These are phyloP conservation scores for Polydrusus cervinus DNA, from an alignment of 2,888 invertebrate species.

Conservation along the genomic window DNA sequence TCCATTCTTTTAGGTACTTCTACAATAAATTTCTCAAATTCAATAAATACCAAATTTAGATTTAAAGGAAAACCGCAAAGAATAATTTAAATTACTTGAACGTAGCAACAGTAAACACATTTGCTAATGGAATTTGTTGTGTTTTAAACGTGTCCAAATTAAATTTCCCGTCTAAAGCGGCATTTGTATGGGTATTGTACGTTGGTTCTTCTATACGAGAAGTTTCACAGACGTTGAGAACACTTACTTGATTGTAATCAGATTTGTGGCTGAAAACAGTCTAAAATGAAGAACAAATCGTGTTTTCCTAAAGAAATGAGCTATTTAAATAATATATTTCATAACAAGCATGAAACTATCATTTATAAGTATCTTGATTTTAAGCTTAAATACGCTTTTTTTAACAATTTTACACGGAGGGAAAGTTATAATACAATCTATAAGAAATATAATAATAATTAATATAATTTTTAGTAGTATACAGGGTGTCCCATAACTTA, in stretches of 20 bases:
- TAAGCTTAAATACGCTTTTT: no score
- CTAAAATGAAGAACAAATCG: neutral
- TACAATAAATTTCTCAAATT: no score
- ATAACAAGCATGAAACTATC: no score
- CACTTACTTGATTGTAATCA: slow-evolving; percentile 14
- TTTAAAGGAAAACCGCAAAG: slow-evolving; percentile 6
- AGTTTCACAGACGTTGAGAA: slow-evolving; percentile 11
- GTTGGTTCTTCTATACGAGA: slow-evolving; percentile 2
- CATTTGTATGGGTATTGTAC: slow-evolving; percentile 34
- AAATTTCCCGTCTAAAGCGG: slow-evolving; percentile 30
- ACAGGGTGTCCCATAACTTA: no score
- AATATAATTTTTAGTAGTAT: no score
- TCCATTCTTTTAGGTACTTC: no score
- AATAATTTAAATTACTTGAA: slow-evolving; percentile 35
- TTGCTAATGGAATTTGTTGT: slow-evolving; percentile 49
- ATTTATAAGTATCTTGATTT: no score
- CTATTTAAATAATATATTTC: no score
- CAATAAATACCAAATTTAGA: neutral
- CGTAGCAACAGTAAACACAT: slow-evolving; percentile 49
- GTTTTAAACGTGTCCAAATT: slow-evolving; percentile 48
- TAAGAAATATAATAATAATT: no score
- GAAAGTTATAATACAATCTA: no score
- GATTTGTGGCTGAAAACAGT: neutral
- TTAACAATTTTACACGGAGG: no score
- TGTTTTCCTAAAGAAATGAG: no score